phyloP scores from a whole-genome alignment of 2,888 invertebrate species.

The Biston stratarius region DNA sequence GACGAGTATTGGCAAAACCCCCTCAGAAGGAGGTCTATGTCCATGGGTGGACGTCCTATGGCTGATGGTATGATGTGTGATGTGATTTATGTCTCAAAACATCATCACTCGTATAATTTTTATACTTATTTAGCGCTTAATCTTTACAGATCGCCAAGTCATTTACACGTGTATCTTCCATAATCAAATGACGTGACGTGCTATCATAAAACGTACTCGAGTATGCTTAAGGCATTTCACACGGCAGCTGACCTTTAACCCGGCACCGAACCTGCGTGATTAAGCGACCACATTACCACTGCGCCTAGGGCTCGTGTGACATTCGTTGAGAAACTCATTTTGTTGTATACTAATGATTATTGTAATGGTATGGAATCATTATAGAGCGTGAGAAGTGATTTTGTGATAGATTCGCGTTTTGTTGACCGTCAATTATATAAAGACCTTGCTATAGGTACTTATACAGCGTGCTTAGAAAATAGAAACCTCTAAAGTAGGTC shows the following conservation, averaged over 20 bases:
- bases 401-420: neutral
- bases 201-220: constrained; percentile 20
- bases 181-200: constrained; percentile 31
- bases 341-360: constrained; percentile 23
- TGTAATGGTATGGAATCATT: constrained; percentile 33
- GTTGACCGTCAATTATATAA: too few species aligned
- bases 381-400: constrained; percentile 34
- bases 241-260: constrained; percentile 50
- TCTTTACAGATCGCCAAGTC: constrained; percentile 1
- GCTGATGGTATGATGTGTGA: too few species aligned
- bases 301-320: constrained; percentile 32
- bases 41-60: too few species aligned
- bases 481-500: too few species aligned
- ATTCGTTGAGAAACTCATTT: constrained; percentile 30
- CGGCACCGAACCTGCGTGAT: constrained; percentile 25
- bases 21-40: too few species aligned
- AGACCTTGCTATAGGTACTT: too few species aligned
- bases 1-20: too few species aligned
- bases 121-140: neutral
- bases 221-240: constrained; percentile 41
- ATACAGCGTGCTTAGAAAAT: too few species aligned
- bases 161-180: constrained; percentile 18
- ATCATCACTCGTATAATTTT: too few species aligned
- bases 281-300: constrained; percentile 42
- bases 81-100: too few species aligned